phyloP scores from a whole-genome alignment of 2,888 invertebrate genomes.

The Epistrophe grossulariae region DNA sequence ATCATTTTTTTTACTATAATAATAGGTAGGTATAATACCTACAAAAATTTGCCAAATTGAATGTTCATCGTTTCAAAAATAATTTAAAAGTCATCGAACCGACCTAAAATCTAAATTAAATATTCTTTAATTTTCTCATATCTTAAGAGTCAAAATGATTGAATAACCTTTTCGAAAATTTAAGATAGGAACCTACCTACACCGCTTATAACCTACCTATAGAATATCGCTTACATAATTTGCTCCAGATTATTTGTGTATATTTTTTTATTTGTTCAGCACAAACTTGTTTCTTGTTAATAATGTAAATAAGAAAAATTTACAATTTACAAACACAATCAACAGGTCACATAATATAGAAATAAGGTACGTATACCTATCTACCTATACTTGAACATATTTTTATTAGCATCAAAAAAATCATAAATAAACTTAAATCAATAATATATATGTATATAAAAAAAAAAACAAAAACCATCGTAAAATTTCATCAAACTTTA shows the following conservation, averaged over 20 bases:
- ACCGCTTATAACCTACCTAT: not conserved
- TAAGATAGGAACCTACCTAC: not conserved
- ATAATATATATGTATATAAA: no score
- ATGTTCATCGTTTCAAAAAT: not conserved
- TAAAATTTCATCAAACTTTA: slow-evolving; percentile 1
- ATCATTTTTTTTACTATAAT: no score
- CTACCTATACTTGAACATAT: not conserved
- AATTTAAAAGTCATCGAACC: slow-evolving; percentile 10
- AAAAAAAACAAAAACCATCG: not conserved
- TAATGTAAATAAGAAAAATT: slow-evolving; percentile 12
- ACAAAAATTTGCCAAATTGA: no score
- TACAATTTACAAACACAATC: slow-evolving; percentile 13
- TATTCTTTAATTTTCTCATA: not conserved
- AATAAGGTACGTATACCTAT: no score
- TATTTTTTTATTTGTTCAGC: not conserved
- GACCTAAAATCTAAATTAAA: not conserved
- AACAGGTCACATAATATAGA: not conserved
- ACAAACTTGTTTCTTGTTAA: not conserved
- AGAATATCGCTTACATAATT: slow-evolving; percentile 12
- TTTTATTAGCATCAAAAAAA: not conserved
- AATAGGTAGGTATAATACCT: no score
- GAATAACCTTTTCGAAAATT: not conserved
- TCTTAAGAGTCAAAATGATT: not conserved
- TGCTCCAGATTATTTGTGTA: slow-evolving; percentile 22
- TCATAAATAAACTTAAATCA: slow-evolving; percentile 20